phyloP scores from a whole-genome alignment of 2,797 vertebrate genomes.

The Protosalanx chinensis region DNA sequence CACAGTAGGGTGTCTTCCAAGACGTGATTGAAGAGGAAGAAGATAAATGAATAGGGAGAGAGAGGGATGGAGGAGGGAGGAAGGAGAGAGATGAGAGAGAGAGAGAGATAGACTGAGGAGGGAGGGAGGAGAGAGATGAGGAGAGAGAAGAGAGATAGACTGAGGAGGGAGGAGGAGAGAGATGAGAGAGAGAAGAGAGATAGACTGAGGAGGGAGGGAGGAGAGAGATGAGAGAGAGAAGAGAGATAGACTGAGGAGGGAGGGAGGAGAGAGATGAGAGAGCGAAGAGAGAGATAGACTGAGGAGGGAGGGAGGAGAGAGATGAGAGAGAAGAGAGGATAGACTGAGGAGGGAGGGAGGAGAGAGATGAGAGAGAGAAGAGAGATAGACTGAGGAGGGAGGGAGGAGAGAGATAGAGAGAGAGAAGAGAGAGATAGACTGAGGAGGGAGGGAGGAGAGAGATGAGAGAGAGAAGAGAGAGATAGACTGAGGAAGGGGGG shows the following conservation, averaged over 20 bases:
- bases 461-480: not conserved
- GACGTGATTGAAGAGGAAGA: not conserved
- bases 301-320: not conserved
- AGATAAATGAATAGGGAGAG: not conserved
- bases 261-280: not conserved
- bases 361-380: too few species aligned
- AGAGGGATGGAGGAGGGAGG: too few species aligned
- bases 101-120: not conserved
- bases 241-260: too few species aligned
- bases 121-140: too few species aligned
- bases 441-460: not conserved
- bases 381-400: too few species aligned
- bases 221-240: too few species aligned
- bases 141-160: not conserved
- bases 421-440: too few species aligned
- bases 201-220: not conserved
- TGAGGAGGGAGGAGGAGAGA: not conserved
- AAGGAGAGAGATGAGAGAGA: slow-evolving; percentile 13
- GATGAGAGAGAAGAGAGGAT: not conserved
- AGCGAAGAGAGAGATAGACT: too few species aligned
- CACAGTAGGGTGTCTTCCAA: too few species aligned
- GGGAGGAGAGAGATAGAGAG: too few species aligned
- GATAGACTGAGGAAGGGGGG: slow-evolving; percentile 13
- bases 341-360: too few species aligned
- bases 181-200: not conserved